Evolutionary conservation across 2,888 invertebrate species (phyloP).

Genomic region (Lycaena phlaeas): DNA sequence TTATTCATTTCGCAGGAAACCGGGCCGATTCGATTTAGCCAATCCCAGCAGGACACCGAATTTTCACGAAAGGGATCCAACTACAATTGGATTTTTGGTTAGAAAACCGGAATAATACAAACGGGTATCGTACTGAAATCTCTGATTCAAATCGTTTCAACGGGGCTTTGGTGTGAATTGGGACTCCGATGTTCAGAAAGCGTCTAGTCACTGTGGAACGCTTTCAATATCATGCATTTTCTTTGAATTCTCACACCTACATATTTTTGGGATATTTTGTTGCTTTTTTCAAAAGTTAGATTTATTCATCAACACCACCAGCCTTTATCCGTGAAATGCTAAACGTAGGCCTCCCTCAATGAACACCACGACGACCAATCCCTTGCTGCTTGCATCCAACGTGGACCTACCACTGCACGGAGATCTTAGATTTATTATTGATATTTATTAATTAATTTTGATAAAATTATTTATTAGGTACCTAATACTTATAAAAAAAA

Average conservation of each 20-base stretch:
- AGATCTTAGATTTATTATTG: no score
- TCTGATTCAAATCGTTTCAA: conserved; percentile 68
- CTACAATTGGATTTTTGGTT: conserved; percentile 72
- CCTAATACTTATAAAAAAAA: no score
- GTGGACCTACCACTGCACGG: no score
- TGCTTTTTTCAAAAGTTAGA: no score
- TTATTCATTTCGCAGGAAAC: conserved; percentile 52
- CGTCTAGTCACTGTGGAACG: conserved; percentile 40
- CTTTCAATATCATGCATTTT: background rate
- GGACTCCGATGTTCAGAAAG: conserved; percentile 34
- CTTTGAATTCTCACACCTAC: background rate
- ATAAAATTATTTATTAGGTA: no score
- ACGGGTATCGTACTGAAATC: conserved; percentile 68
- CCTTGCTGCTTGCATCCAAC: no score
- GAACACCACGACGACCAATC: no score
- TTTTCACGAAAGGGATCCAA: conserved; percentile 59
- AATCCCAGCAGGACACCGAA: conserved; percentile 64
- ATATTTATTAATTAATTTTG: no score
- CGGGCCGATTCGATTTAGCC: conserved; percentile 48
- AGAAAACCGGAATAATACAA: conserved; percentile 71
- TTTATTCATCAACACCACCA: no score
- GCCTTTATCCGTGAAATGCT: no score
- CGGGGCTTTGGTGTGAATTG: conserved; percentile 59
- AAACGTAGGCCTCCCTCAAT: no score
- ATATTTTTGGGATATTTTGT: background rate